These are phyloP conservation scores for Lottia scabra DNA, from an alignment of 2,888 invertebrate species.

Conservation along the genomic window DNA sequence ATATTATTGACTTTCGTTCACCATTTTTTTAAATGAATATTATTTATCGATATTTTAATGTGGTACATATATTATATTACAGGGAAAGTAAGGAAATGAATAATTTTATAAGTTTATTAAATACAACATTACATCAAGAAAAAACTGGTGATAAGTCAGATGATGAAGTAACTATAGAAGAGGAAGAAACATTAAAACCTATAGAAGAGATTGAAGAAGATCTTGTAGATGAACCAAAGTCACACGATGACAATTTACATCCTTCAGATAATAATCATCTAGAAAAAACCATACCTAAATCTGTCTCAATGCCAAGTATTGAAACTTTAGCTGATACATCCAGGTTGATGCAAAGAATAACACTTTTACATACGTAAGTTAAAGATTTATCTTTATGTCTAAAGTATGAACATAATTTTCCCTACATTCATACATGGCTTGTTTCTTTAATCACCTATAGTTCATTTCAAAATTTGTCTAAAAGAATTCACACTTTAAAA, in stretches of 20 bases:
- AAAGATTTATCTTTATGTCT: not conserved
- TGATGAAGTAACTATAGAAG: slow-evolving; percentile 33
- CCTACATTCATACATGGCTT: not conserved
- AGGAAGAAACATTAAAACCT: not conserved
- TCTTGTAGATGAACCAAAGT: slow-evolving; percentile 23
- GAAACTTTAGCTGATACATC: slow-evolving; percentile 61
- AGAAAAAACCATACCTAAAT: slow-evolving; percentile 40
- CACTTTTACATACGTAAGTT: slow-evolving; percentile 61
- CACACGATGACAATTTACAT: not conserved
- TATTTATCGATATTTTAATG: no score
- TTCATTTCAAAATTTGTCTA: no score
- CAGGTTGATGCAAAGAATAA: slow-evolving; percentile 63
- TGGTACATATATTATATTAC: slow-evolving; percentile 10
- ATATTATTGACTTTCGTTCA: no score
- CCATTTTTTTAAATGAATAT: no score
- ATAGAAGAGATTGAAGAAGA: slow-evolving; percentile 20
- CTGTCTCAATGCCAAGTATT: slow-evolving; percentile 58
- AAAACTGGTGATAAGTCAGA: slow-evolving; percentile 53
- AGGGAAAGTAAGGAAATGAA: slow-evolving; percentile 66
- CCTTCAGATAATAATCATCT: not conserved
- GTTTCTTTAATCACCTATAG: not conserved
- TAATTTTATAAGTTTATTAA: slow-evolving; percentile 62
- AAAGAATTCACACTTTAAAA: no score
- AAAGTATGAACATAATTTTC: not conserved
- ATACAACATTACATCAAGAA: slow-evolving; percentile 60